phyloP scores from a whole-genome alignment of 2,888 invertebrate species.

The Trichogramma dendrolimi region DNA sequence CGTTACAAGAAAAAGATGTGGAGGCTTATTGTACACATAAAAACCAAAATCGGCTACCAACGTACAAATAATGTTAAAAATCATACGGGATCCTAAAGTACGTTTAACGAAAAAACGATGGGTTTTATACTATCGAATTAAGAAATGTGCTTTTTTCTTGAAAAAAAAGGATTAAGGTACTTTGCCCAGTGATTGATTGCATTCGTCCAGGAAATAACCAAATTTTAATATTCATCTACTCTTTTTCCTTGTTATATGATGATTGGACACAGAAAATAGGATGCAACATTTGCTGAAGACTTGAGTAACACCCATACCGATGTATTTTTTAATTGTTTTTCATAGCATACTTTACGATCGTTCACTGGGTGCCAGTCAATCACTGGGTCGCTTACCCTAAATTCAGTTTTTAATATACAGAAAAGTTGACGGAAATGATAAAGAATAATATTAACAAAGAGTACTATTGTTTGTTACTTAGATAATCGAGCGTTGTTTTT shows the following conservation, averaged over 20 bases:
- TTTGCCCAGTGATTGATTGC: slow-evolving; percentile 27
- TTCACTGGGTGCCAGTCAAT: too few relatives aligned
- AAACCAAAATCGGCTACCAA: slow-evolving; percentile 10
- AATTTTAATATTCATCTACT: not conserved
- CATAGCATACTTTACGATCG: too few relatives aligned
- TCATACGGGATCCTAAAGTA: slow-evolving; percentile 7
- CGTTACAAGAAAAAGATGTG: not conserved
- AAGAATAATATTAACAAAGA: slow-evolving; percentile 35
- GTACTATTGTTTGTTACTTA: slow-evolving; percentile 53
- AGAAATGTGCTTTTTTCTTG: not conserved
- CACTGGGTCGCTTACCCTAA: too few relatives aligned
- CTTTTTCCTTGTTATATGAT: too few relatives aligned
- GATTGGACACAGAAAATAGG: too few relatives aligned
- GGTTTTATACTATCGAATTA: slow-evolving; percentile 2
- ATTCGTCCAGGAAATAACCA: slow-evolving; percentile 19
- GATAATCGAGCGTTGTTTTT: slow-evolving; percentile 52
- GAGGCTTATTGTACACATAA: not conserved
- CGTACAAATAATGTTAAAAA: slow-evolving; percentile 21
- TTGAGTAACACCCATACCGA: too few relatives aligned
- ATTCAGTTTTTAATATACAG: not conserved
- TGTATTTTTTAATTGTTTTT: too few relatives aligned
- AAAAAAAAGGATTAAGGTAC: slow-evolving; percentile 19
- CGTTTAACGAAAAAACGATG: slow-evolving; percentile 5
- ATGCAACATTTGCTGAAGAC: too few relatives aligned
- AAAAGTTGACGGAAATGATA: slow-evolving; percentile 19